Evolutionary conservation across 1,140 invertebrate genomes (phyloP).

Genomic region (Nasonia longicornis): DNA sequence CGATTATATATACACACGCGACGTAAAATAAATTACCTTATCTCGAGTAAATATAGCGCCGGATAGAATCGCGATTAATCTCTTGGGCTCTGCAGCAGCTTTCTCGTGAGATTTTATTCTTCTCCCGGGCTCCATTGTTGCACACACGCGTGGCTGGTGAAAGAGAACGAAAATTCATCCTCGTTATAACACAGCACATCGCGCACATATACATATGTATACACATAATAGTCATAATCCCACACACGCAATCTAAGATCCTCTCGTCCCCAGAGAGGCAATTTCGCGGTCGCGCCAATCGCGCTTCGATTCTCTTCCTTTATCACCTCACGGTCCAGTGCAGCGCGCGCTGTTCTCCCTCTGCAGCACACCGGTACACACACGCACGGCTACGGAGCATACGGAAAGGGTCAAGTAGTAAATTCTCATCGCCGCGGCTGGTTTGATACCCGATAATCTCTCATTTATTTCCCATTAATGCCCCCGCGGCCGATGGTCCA

Average conservation of each 20-base stretch:
- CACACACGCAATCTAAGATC: background rate
- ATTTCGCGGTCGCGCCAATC: slow-evolving; percentile 1
- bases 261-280: background rate
- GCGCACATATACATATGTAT: too few species aligned
- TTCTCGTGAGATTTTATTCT: too few species aligned
- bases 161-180: background rate
- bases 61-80: slow-evolving; percentile 10
- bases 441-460: slow-evolving; percentile 44
- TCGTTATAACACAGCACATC: background rate
- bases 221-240: background rate
- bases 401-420: slow-evolving; percentile 36
- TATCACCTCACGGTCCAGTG: background rate
- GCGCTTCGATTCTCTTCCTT: slow-evolving; percentile 11
- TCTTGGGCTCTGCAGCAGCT: background rate
- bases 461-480: slow-evolving; percentile 51
- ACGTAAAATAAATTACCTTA: background rate
- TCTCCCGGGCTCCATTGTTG: background rate
- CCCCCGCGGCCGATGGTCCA: slow-evolving; percentile 42
- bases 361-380: background rate
- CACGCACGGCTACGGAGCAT: background rate
- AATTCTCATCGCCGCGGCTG: slow-evolving; percentile 15
- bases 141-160: background rate
- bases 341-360: background rate
- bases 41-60: background rate
- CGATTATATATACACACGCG: background rate